These are phyloP conservation scores for Tilapia sparmanii DNA, from an alignment of 2,113 vertebrate genomes.

Conservation along the genomic window DNA sequence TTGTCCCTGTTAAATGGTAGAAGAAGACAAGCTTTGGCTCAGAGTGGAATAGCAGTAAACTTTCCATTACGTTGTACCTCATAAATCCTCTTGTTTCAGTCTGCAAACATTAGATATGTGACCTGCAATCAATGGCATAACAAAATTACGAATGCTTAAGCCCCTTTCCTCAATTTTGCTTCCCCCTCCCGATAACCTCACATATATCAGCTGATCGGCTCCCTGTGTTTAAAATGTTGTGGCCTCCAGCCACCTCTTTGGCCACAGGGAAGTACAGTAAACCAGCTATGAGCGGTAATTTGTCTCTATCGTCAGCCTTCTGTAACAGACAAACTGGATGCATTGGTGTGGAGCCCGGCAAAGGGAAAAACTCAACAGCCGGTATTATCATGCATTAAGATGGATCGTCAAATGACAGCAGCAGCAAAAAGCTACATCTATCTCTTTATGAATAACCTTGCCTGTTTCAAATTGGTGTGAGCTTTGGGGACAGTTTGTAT, in stretches of 20 bases:
- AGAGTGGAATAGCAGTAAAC: constrained; percentile 33
- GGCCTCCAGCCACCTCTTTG: background rate
- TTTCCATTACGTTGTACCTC: constrained; percentile 7
- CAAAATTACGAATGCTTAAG: background rate
- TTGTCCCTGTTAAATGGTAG: background rate
- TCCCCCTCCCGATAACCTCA: background rate
- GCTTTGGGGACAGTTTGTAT: constrained; percentile 17
- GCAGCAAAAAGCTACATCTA: constrained; percentile 47
- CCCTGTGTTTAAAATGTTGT: background rate
- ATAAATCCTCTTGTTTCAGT: constrained; percentile 8
- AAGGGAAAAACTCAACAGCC: constrained; percentile 31
- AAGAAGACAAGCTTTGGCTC: background rate
- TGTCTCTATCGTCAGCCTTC: constrained; percentile 53
- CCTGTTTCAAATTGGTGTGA: constrained; percentile 38
- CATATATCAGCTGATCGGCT: background rate
- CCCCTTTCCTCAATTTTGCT: background rate
- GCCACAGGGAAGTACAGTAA: constrained; percentile 34
- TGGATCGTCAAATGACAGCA: constrained; percentile 51
- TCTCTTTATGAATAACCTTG: constrained; percentile 65
- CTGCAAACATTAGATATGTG: background rate
- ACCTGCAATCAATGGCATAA: background rate
- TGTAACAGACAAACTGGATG: constrained; percentile 48
- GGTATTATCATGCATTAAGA: constrained; percentile 57
- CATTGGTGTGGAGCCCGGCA: constrained; percentile 21
- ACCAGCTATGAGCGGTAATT: constrained; percentile 17